Base-by-base conservation (phyloP, 2,888 invertebrate genomes). In the Phalangium opilio region DNA sequence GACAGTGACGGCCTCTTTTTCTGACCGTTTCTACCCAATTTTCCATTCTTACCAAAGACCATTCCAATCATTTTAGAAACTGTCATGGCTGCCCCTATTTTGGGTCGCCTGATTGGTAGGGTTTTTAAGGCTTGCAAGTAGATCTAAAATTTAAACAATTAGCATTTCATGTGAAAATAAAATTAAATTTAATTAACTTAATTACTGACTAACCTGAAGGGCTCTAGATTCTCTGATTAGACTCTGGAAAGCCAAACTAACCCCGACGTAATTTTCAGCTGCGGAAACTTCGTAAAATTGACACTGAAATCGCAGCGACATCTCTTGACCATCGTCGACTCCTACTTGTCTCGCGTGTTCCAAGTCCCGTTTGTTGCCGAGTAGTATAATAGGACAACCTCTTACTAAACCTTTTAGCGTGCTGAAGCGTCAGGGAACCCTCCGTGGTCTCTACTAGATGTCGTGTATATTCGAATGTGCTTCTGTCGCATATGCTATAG, bases 271-370 rank as follows among this genome's bases (percentile, higher is more conserved):
- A 66, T 82, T 82, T 64, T 83, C 82, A 0, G 82, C 82, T 7
- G 82, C 82, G 18, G 81, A 81, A n/a, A 82, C 78, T 66, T 83
- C 83, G 66, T 78, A 77, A 67, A 83, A 83, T 43, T 77, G 79
- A 55, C 79, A 78, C 17, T 77, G 73, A 45, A 57, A 58, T 48
- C 77, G 74, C 36, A 77, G 63, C 76, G 82, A 82, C 54, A 82
- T 63, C 64, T 82, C 82, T 60, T 83, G 82, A 36, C 82, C 83
- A 60, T 81, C 82, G 63, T 82, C 81, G 36, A 82, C 81, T 61
- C 78, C 78, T 44, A 64, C 60, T 48, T 59, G 56, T 21, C 63
- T 55, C 17, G 58, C 52, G 49, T 62, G 60, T 43, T 62, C 63
- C 62, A 85, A 73, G 69, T 84, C 83, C 58, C 79, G 71, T 68